These are phyloP conservation scores for Tauraco hartlaubi DNA, from an alignment of 2,797 vertebrate species.

Conservation along the genomic window DNA sequence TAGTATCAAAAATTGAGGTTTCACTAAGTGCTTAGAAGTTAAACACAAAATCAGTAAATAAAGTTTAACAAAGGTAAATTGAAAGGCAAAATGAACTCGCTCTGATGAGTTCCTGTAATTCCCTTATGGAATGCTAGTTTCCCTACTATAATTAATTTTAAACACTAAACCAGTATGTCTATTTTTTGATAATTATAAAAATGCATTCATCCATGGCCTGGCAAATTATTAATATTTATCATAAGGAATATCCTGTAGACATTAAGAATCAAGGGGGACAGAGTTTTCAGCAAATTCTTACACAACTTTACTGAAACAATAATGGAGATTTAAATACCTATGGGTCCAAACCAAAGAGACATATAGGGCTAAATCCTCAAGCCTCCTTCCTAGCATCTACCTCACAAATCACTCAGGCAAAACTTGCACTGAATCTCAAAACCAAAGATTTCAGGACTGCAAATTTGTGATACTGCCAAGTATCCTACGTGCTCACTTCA, in stretches of 20 bases:
- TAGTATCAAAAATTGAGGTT: constrained; percentile 8
- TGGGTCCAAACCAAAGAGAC: neutral
- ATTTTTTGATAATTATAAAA: constrained; percentile 67
- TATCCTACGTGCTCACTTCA: neutral
- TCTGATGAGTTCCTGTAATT: constrained; percentile 66
- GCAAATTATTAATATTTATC: constrained; percentile 78
- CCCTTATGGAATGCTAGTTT: constrained; percentile 66
- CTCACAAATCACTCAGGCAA: neutral
- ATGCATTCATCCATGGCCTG: constrained; percentile 56
- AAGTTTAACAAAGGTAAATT: constrained; percentile 63
- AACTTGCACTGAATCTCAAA: neutral
- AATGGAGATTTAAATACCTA: constrained; percentile 37
- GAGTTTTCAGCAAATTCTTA: constrained; percentile 53
- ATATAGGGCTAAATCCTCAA: neutral
- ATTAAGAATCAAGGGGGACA: constrained; percentile 72
- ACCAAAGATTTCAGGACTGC: constrained; percentile 10
- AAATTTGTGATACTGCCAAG: neutral
- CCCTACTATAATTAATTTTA: constrained; percentile 66
- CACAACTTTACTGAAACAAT: constrained; percentile 39
- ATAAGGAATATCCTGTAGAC: constrained; percentile 69
- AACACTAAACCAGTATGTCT: constrained; percentile 59
- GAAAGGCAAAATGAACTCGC: constrained; percentile 64
- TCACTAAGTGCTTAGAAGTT: constrained; percentile 20
- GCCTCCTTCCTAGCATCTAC: neutral
- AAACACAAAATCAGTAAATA: constrained; percentile 52